Conservation (phyloP, 2,113 vertebrate genomes). For the Odocoileus hemionus region DNA sequence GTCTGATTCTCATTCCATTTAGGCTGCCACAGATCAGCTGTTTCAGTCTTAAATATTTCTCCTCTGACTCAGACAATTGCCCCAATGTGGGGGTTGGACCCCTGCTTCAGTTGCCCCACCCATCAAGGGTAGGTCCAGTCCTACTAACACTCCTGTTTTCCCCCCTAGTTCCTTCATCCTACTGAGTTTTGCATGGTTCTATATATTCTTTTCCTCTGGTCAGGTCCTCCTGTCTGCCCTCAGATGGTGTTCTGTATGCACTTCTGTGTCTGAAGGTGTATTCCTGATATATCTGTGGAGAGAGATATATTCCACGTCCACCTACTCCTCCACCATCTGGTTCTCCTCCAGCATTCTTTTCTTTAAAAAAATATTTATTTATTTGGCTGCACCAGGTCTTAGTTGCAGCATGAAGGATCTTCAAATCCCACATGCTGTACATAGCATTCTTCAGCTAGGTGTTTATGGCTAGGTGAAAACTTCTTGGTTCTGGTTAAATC, state of each 20-base stretch:
- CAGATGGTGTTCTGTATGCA: neutral
- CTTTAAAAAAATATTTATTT: neutral
- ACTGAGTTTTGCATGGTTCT: neutral
- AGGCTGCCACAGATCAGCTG: neutral
- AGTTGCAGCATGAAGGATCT: neutral
- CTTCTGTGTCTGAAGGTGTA: neutral
- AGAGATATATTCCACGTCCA: neutral
- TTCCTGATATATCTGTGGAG: neutral
- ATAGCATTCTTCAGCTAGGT: neutral
- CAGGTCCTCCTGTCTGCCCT: neutral
- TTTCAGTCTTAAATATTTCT: neutral
- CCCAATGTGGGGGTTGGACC: neutral
- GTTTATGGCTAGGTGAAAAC: neutral
- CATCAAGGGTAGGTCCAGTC: neutral
- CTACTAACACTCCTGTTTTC: neutral
- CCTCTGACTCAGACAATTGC: neutral
- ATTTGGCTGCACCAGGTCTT: neutral
- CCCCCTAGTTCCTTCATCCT: neutral
- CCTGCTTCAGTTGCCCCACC: neutral
- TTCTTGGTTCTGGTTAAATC: neutral
- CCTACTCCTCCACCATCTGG: neutral
- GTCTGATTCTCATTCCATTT: neutral
- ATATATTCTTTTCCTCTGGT: neutral
- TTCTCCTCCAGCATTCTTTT: neutral
- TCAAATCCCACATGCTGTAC: neutral